phyloP scores from a whole-genome alignment of 2,888 invertebrate species.

The Apocheima hispidaria region DNA sequence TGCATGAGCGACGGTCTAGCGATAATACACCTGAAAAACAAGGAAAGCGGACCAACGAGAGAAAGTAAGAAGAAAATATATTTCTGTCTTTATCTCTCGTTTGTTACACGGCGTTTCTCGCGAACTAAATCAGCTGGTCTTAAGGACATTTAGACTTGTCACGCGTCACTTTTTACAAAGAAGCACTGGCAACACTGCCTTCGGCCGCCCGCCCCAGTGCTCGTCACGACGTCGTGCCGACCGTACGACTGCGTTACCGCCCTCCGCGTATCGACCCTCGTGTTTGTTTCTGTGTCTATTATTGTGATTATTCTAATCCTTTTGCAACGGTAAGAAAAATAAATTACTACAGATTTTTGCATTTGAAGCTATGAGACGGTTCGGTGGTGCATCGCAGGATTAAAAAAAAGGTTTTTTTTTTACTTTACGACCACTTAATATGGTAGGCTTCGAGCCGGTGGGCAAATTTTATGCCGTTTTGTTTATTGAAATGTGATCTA shows the following conservation, averaged over 20 bases:
- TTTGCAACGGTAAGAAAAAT: conserved; percentile 41
- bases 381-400: too few relatives aligned
- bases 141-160: neutral
- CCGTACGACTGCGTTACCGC: conserved; percentile 61
- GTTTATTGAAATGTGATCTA: conserved; percentile 38
- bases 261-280: conserved; percentile 59
- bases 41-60: too few relatives aligned
- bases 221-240: conserved; percentile 57
- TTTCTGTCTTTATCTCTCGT: too few relatives aligned
- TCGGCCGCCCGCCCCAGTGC: conserved; percentile 71
- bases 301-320: conserved; percentile 50
- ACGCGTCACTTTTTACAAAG: neutral
- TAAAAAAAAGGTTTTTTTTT: conserved; percentile 11
- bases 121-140: too few relatives aligned
- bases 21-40: too few relatives aligned
- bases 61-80: too few relatives aligned
- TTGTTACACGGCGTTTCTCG: too few relatives aligned
- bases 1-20: too few relatives aligned
- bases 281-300: conserved; percentile 59
- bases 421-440: conserved; percentile 30
- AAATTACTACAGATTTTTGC: conserved; percentile 12
- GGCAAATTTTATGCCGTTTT: conserved; percentile 32
- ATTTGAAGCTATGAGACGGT: neutral
- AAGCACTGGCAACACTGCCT: conserved; percentile 24
- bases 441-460: conserved; percentile 36